Conservation (phyloP, 2,113 vertebrate species). For the Sebastes schlegelii region DNA sequence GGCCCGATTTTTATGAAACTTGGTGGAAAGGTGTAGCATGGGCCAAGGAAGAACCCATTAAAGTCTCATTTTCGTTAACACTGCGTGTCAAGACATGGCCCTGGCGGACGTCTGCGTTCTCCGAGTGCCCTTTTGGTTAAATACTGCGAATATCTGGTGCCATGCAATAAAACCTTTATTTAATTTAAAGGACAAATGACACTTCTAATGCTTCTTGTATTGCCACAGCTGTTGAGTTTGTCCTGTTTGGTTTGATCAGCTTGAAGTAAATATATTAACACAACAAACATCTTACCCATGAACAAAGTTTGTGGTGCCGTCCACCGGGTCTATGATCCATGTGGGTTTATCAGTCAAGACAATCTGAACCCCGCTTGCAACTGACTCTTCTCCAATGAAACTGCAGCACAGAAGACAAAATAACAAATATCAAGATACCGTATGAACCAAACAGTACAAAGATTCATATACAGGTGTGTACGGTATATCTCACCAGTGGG, state of each 20-base stretch:
- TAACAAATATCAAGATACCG: background rate
- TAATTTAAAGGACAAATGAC: background rate
- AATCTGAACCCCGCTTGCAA: conserved; percentile 89
- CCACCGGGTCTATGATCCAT: conserved; percentile 97
- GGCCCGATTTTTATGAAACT: too few species aligned
- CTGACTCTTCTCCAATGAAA: conserved; percentile 97
- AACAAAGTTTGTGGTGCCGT: conserved; percentile 97
- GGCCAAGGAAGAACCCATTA: too few species aligned
- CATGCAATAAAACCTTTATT: background rate
- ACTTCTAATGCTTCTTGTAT: background rate
- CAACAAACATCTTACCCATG: conserved; percentile 85
- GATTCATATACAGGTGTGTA: background rate
- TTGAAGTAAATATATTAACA: background rate
- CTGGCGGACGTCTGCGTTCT: too few species aligned
- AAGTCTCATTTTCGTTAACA: too few species aligned
- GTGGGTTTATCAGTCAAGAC: conserved; percentile 91
- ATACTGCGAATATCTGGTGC: background rate
- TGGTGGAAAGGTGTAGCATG: too few species aligned
- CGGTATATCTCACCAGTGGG: conserved; percentile 86
- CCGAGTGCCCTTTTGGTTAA: too few species aligned
- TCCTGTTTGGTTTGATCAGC: background rate
- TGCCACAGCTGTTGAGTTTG: background rate
- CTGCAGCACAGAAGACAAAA: conserved; percentile 74
- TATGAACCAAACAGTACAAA: background rate
- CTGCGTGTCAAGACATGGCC: too few species aligned